Evolutionary conservation across 2,113 vertebrate genomes (phyloP).

Genomic region (Penelope pileata): DNA sequence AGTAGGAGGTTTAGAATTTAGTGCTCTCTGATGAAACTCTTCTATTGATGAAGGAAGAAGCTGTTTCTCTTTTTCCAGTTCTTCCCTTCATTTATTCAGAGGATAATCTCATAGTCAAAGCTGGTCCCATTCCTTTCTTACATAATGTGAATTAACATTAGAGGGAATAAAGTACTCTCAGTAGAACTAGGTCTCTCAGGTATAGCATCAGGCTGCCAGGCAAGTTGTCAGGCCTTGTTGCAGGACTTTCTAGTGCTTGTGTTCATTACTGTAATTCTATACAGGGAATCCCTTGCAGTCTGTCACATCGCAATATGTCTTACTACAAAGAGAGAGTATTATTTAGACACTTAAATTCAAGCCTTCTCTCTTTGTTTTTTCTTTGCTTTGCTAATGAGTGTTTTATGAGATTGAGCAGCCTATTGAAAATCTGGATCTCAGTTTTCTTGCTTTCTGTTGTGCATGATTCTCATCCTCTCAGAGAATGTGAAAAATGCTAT

Average conservation of each 20-base stretch:
- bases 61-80: background rate
- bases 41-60: background rate
- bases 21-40: background rate
- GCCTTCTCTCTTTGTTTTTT: background rate
- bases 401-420: background rate
- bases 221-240: background rate
- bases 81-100: background rate
- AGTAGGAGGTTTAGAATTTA: background rate
- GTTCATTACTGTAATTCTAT: background rate
- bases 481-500: background rate
- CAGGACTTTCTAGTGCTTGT: background rate
- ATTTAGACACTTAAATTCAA: background rate
- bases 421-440: background rate
- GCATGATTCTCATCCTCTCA: background rate
- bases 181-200: background rate
- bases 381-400: background rate
- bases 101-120: background rate
- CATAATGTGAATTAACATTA: background rate
- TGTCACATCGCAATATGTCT: background rate
- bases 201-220: background rate
- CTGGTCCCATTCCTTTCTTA: background rate
- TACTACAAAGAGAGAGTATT: background rate
- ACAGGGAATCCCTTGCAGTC: background rate
- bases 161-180: too few relatives aligned
- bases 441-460: background rate